These are phyloP conservation scores for Burhinus bistriatus DNA, from an alignment of 2,113 vertebrate genomes.

Conservation along the genomic window DNA sequence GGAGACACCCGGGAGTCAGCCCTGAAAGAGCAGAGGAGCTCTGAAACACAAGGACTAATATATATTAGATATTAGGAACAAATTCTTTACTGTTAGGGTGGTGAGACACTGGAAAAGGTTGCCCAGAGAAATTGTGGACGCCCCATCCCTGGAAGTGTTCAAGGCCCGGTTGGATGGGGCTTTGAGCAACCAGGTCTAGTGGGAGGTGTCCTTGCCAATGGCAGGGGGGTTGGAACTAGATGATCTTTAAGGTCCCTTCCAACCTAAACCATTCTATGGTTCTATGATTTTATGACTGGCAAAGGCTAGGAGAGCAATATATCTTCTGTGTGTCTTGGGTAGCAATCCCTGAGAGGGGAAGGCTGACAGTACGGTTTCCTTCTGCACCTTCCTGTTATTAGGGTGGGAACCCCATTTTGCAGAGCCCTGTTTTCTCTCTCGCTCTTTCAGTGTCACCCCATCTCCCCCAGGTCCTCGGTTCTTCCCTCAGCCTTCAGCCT, in stretches of 20 bases:
- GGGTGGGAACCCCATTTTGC: background rate
- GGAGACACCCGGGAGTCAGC: background rate
- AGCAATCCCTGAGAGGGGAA: background rate
- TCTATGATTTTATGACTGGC: background rate
- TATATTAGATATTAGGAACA: too few species aligned
- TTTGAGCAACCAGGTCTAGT: too few species aligned
- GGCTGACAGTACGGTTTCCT: background rate
- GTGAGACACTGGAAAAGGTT: too few species aligned
- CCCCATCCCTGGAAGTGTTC: too few species aligned
- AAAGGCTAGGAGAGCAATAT: background rate
- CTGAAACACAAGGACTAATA: background rate
- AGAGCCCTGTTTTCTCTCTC: background rate
- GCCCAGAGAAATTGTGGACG: too few species aligned
- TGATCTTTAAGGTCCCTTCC: background rate
- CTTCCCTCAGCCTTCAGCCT: background rate
- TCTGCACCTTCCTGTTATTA: background rate
- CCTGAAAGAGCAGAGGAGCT: background rate
- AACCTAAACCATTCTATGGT: background rate
- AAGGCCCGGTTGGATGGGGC: too few species aligned
- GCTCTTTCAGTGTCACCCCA: background rate
- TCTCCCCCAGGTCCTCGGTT: background rate
- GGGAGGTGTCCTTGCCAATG: too few species aligned
- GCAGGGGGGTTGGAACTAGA: background rate
- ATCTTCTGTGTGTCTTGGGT: background rate
- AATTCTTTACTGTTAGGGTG: too few species aligned